Percentiles rank a stretch among this genome's conserved stretches.
phyloP scores from a whole-genome alignment of 1,140 invertebrate genomes.

The Belonocnema kinseyi region DNA sequence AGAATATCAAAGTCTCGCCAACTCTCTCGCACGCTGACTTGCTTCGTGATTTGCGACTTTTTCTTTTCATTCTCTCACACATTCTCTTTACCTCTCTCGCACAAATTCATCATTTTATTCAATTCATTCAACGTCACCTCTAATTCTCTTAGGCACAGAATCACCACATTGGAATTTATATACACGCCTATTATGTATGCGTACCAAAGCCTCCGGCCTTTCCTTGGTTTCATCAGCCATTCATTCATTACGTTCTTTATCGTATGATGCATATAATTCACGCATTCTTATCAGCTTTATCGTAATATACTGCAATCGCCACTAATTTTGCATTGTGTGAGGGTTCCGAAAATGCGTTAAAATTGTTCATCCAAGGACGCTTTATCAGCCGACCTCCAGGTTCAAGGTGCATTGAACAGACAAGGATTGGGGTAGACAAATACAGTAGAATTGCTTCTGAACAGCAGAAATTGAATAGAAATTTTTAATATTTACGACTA shows the following conservation, averaged over 20 bases:
- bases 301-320: background rate
- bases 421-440: background rate
- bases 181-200: conserved; percentile 15
- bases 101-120: conserved; percentile 17
- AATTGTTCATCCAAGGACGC: background rate
- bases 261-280: conserved; percentile 4
- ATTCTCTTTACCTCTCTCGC: conserved; percentile 19
- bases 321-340: background rate
- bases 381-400: background rate
- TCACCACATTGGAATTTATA: conserved; percentile 15
- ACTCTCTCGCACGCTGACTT: background rate
- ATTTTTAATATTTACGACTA: no score
- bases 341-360: background rate
- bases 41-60: conserved; percentile 3
- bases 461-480: no score
- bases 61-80: conserved; percentile 35
- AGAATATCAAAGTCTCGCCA: conserved; percentile 16
- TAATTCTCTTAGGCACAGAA: conserved; percentile 13
- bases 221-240: background rate
- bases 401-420: conserved; percentile 1
- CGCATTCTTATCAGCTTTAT: conserved; percentile 4
- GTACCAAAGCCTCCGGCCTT: conserved; percentile 12
- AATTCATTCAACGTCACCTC: background rate
- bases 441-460: background rate
- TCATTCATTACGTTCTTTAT: background rate